Evolutionary conservation across 2,113 vertebrate species (phyloP).

Genomic region (Mionectes macconnelli): DNA sequence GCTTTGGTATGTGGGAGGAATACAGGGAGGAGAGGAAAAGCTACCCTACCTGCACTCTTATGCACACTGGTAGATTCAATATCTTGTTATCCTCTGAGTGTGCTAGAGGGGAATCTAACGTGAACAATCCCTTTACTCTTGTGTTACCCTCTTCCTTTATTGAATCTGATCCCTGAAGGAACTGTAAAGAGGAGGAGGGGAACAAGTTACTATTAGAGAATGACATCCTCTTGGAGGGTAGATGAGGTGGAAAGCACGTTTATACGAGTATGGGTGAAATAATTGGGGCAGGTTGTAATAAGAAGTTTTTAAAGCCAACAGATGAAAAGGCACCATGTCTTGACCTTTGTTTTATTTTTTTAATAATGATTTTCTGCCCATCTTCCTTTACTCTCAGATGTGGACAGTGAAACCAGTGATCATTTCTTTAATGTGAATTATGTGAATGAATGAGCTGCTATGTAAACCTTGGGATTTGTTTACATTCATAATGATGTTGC

Average conservation of each 20-base stretch:
- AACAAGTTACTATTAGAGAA: fast-evolving
- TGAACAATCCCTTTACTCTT: neutral
- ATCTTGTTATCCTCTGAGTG: neutral
- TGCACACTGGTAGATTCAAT: neutral
- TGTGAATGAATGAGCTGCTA: neutral
- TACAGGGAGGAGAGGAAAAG: neutral
- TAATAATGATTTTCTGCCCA: neutral
- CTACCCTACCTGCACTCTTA: neutral
- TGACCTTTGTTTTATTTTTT: neutral
- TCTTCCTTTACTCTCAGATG: neutral
- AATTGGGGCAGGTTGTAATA: neutral
- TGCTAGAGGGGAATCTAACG: fast-evolving
- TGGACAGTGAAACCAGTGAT: neutral
- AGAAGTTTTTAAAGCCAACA: neutral
- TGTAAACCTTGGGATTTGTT: neutral
- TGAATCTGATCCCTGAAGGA: neutral
- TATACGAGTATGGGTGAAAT: neutral
- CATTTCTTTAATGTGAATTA: neutral
- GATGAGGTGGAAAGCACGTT: neutral
- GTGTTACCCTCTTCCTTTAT: neutral
- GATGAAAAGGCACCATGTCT: neutral
- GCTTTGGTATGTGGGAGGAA: neutral
- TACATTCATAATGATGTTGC: neutral
- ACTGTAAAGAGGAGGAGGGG: neutral
- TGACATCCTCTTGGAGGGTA: neutral